Percentiles rank a stretch among this genome's conserved stretches.
Evolutionary conservation across 2,888 invertebrate species (phyloP).

Genomic region (Fabriciana adippe): DNA sequence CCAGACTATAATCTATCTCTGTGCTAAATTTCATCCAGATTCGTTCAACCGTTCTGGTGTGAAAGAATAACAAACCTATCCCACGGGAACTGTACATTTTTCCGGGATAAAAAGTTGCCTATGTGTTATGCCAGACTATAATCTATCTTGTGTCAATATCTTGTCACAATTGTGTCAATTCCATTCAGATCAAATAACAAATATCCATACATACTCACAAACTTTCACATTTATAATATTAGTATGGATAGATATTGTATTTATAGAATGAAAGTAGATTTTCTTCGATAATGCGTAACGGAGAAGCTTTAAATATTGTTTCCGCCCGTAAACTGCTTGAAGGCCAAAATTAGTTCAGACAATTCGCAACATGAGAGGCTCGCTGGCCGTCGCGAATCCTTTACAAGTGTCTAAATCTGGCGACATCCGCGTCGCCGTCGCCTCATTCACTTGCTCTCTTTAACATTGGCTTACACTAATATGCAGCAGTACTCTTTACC

Average conservation of each 20-base stretch:
- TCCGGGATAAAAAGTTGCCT: too few species aligned
- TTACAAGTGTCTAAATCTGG: conserved; percentile 57
- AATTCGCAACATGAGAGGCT: conserved; percentile 59
- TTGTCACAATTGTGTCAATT: too few species aligned
- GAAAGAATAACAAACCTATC: too few species aligned
- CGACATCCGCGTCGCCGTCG: conserved; percentile 65
- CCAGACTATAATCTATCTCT: too few species aligned
- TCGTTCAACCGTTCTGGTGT: too few species aligned
- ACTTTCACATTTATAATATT: too few species aligned
- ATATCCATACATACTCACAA: too few species aligned
- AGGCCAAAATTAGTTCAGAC: conserved; percentile 61
- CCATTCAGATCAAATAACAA: too few species aligned
- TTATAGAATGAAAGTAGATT: neutral
- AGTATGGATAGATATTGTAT: neutral
- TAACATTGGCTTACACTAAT: conserved; percentile 37
- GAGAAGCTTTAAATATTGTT: conserved; percentile 33
- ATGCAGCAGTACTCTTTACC: conserved; percentile 21
- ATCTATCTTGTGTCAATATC: too few species aligned
- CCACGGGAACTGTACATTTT: too few species aligned
- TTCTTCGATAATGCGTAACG: conserved; percentile 9
- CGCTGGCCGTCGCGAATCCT: conserved; percentile 46
- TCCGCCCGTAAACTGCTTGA: conserved; percentile 47
- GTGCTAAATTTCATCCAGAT: too few species aligned
- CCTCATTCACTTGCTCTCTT: conserved; percentile 47
- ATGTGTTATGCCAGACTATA: too few species aligned